Conservation (phyloP, 2,797 vertebrate genomes). For the Tapirus indicus region DNA sequence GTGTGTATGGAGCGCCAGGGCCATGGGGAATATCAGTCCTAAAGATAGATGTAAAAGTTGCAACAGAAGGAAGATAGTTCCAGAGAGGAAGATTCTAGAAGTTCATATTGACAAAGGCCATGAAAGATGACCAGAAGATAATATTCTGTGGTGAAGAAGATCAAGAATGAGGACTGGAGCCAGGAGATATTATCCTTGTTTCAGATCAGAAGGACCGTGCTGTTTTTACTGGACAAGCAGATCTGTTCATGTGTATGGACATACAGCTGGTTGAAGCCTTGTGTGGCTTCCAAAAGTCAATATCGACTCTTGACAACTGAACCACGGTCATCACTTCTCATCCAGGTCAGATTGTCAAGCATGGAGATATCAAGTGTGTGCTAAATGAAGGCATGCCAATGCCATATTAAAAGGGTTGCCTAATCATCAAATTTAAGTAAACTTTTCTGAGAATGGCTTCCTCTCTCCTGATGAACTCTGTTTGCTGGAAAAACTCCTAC, state of each 20-base stretch:
- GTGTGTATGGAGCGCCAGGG: conserved; percentile 96
- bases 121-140: too few species aligned
- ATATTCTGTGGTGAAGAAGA: too few species aligned
- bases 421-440: conserved; percentile 97
- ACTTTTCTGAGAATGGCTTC: conserved; percentile 96
- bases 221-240: conserved; percentile 82
- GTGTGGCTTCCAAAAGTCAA: conserved; percentile 97
- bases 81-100: conserved; percentile 98
- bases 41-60: conserved; percentile 98
- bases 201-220: too few species aligned
- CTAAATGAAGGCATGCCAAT: conserved; percentile 97
- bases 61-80: conserved; percentile 95
- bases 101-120: conserved; percentile 97
- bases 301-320: conserved; percentile 95
- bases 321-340: conserved; percentile 96
- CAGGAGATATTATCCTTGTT: too few species aligned
- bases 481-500: conserved; percentile 94
- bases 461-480: conserved; percentile 94
- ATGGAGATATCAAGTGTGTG: conserved; percentile 96
- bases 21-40: conserved; percentile 96
- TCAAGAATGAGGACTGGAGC: too few species aligned
- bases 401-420: conserved; percentile 96
- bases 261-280: conserved; percentile 97
- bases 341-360: conserved; percentile 96
- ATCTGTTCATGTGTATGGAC: conserved; percentile 95